phyloP scores from a whole-genome alignment of 2,797 vertebrate genomes.

The Premnoplex brunnescens region DNA sequence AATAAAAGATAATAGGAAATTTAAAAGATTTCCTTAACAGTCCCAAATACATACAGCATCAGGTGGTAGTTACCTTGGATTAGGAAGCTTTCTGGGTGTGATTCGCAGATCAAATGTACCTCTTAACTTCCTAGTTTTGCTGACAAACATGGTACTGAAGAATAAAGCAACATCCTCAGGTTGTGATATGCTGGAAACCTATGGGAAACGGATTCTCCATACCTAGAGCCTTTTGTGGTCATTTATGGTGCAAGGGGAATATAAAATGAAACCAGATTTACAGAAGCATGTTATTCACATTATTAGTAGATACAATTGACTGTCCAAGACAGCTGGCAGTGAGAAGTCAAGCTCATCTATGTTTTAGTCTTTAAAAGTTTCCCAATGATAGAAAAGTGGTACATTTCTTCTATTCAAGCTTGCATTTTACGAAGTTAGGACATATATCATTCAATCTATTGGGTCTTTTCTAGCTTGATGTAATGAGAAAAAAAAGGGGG shows the following conservation, averaged over 20 bases:
- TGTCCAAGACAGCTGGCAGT: background rate
- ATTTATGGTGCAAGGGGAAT: background rate
- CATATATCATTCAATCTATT: background rate
- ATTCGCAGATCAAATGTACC: background rate
- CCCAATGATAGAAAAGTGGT: background rate
- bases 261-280: background rate
- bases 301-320: background rate
- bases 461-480: background rate
- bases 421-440: conserved; percentile 5
- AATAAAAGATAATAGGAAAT: conserved; percentile 53
- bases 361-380: conserved; percentile 34
- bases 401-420: background rate
- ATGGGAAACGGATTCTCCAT: background rate
- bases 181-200: background rate
- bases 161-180: background rate
- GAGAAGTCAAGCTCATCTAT: background rate
- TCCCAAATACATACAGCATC: conserved; percentile 39
- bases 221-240: background rate
- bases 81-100: conserved; percentile 34
- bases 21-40: conserved; percentile 45
- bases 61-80: conserved; percentile 15
- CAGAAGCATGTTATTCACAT: background rate
- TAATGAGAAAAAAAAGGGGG: background rate
- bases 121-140: background rate
- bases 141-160: conserved; percentile 22